phyloP scores from a whole-genome alignment of 2,888 invertebrate genomes.

The Lasioglossum pauxillum region DNA sequence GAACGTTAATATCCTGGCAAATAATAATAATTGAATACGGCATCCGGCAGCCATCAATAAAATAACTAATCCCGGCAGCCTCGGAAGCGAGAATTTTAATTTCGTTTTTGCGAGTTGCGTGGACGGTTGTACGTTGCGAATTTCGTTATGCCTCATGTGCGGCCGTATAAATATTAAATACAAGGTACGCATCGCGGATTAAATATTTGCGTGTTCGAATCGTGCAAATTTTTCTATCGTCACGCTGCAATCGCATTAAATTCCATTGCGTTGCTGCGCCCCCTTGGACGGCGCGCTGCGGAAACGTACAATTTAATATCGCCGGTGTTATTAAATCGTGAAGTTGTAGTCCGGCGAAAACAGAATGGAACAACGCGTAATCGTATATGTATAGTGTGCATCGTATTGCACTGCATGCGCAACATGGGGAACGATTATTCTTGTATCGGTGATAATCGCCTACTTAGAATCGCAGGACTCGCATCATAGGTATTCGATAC shows the following conservation, averaged over 20 bases:
- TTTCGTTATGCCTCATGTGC: background rate
- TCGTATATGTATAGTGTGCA: background rate
- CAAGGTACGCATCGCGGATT: background rate
- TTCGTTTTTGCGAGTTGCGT: background rate
- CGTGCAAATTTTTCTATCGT: background rate
- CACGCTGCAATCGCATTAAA: constrained; percentile 13
- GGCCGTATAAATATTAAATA: background rate
- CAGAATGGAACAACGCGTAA: background rate
- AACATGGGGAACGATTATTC: background rate
- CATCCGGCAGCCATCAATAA: background rate
- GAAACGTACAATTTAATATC: constrained; percentile 9
- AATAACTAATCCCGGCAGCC: background rate
- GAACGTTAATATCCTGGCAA: background rate
- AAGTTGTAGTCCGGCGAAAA: background rate
- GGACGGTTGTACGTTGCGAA: background rate
- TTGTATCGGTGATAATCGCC: background rate
- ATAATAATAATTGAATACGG: background rate
- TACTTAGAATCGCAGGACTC: background rate
- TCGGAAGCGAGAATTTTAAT: background rate
- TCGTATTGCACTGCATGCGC: background rate
- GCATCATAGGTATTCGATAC: background rate
- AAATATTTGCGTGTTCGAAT: constrained; percentile 7
- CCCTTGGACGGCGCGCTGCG: background rate
- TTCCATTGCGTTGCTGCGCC: background rate
- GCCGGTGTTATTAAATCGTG: constrained; percentile 1